Conservation (phyloP, 2,888 invertebrate species). For the Ecdyonurus torrentis region DNA sequence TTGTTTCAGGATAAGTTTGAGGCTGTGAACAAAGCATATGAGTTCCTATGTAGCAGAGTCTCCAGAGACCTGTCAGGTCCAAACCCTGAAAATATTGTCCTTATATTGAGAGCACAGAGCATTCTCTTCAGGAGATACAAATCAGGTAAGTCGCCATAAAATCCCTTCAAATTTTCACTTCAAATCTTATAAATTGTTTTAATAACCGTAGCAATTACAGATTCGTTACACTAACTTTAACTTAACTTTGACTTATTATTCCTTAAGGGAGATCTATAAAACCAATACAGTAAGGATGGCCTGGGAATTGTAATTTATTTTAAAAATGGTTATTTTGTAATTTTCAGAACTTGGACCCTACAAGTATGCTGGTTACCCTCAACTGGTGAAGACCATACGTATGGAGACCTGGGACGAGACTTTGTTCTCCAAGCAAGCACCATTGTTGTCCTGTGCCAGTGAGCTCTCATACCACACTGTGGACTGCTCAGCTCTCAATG, state of each 20-base stretch:
- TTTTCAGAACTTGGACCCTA: constrained; percentile 74
- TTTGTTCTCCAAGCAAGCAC: constrained; percentile 71
- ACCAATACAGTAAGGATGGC: background rate
- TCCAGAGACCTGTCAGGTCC: constrained; percentile 49
- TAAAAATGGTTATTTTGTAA: no score
- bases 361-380: constrained; percentile 98
- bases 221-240: background rate
- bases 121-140: constrained; percentile 85
- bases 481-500: constrained; percentile 89
- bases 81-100: constrained; percentile 85
- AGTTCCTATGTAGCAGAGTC: constrained; percentile 86
- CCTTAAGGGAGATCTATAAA: background rate
- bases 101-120: constrained; percentile 83
- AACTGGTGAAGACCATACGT: constrained; percentile 86
- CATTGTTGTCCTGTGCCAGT: constrained; percentile 76
- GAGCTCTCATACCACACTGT: constrained; percentile 95
- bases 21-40: constrained; percentile 93
- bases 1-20: constrained; percentile 83
- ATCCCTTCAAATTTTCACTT: background rate
- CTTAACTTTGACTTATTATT: background rate
- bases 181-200: background rate
- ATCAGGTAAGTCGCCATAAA: constrained; percentile 39
- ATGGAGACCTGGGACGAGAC: constrained; percentile 86
- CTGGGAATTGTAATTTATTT: constrained; percentile 13
- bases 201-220: background rate